These are phyloP conservation scores for Drosophila neotestacea DNA, from an alignment of 2,888 invertebrate genomes.

Conservation along the genomic window DNA sequence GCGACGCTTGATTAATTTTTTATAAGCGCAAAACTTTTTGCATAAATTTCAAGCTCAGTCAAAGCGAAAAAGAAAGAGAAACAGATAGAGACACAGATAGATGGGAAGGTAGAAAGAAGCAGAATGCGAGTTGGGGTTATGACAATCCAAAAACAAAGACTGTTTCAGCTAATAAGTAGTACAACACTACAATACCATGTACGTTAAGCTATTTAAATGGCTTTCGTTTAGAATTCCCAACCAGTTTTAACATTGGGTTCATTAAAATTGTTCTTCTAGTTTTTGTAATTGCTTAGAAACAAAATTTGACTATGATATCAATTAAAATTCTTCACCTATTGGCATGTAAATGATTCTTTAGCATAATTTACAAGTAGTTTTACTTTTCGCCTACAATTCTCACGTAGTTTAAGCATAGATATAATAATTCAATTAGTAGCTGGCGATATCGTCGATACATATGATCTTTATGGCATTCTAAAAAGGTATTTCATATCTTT, in stretches of 20 bases:
- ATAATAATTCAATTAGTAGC: background rate
- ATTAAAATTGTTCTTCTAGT: background rate
- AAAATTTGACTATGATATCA: background rate
- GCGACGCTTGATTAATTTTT: conserved; percentile 56
- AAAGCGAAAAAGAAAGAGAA: background rate
- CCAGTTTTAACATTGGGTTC: background rate
- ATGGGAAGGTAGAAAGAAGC: background rate
- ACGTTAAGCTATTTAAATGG: background rate
- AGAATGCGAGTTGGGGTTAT: background rate
- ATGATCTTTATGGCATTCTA: background rate
- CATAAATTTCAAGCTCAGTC: conserved; percentile 1
- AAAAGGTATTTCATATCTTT: background rate
- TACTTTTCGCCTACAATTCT: background rate
- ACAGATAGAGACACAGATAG: background rate
- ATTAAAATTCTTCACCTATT: background rate
- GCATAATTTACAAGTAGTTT: no score
- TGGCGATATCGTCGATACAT: background rate
- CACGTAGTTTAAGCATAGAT: background rate
- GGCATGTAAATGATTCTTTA: background rate
- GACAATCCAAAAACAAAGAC: background rate
- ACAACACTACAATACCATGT: background rate
- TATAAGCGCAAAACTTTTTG: conserved; percentile 27
- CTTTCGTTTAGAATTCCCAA: conserved; percentile 9
- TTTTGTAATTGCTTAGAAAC: background rate
- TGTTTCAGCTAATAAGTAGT: conserved; percentile 8